Base-by-base conservation (phyloP, 2,888 invertebrate species). In the Pinctada fucata region DNA sequence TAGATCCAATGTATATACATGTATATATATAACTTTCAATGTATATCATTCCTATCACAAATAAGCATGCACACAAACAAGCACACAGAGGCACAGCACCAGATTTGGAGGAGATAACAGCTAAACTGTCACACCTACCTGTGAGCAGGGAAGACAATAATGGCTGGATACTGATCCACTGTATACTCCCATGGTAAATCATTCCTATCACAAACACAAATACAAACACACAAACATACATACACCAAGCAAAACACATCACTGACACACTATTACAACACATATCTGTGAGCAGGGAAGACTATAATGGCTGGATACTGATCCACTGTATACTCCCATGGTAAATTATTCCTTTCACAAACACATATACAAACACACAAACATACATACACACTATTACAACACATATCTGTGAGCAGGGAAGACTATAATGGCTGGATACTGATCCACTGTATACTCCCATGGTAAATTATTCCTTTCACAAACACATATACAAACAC, bases 171-270 rank as follows among this genome's bases (percentile, higher is more conserved):
- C 74, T 93, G 93, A 82, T 95, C 95, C 93, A 96, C 96, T 66
- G 96, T 96, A 92, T 95, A 96, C 91, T 96, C 95, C 97, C 97
- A 97, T 0, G 97, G 96, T 85, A 98, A 94, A 93, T 97, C 96
- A 94, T 97, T 97, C 0, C 94, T 93, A 88, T 96, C 95, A 45
- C 96, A 31, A 31, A 31, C 31, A 31, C 31, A 31, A 31, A 31
- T 31, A 31, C 31, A 31, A 31, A 31, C 31, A 31, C 31, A 31
- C 31, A 31, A 31, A 31, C 31, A 31, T 31, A 31, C 31, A 31
- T 31, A 31, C 31, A 31, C 31, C 31, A 31, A 31, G 31, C 31
- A 31, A 31, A 31, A 31, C 31, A 31, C 31, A 31, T 31, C 31
- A 31, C 31, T 31, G 31, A 31, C 31, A 31, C 31, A 31, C 31